Evolutionary conservation across 1,140 invertebrate genomes (phyloP).

Genomic region (Trichonephila inaurata): DNA sequence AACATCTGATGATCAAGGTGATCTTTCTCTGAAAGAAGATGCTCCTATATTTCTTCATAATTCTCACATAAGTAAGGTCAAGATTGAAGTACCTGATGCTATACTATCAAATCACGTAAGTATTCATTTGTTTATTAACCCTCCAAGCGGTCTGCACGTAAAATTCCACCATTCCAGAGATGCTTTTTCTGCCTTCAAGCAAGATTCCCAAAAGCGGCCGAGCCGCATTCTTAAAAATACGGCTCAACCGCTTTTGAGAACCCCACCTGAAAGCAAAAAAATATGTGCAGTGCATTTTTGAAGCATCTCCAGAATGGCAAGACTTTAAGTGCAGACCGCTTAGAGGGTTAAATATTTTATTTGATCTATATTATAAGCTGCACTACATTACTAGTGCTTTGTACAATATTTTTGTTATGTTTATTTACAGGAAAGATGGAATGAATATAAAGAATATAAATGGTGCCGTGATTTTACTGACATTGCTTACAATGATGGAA

Average conservation of each 20-base stretch:
- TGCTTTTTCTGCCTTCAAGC: too few relatives aligned
- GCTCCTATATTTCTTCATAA: not conserved
- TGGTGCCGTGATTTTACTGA: slow-evolving; percentile 56
- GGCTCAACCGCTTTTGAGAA: too few relatives aligned
- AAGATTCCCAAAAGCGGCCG: too few relatives aligned
- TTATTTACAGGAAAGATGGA: slow-evolving; percentile 67
- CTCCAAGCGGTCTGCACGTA: too few relatives aligned
- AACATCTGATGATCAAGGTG: slow-evolving; percentile 7
- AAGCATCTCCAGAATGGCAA: too few relatives aligned
- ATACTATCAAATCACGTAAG: slow-evolving; percentile 53
- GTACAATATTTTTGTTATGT: not conserved
- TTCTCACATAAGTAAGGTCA: slow-evolving; percentile 57
- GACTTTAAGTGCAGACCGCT: too few relatives aligned
- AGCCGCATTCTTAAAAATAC: too few relatives aligned
- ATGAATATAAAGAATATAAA: slow-evolving; percentile 62
- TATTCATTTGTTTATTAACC: not conserved
- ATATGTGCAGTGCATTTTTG: too few relatives aligned
- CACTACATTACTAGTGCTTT: not conserved
- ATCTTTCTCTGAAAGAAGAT: slow-evolving; percentile 13
- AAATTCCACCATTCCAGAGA: too few relatives aligned
- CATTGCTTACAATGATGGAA: slow-evolving; percentile 46
- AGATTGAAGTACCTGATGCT: slow-evolving; percentile 60
- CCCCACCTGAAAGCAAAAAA: too few relatives aligned
- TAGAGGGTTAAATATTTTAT: not conserved
- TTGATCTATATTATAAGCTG: not conserved